Evolutionary conservation across 2,113 vertebrate species (phyloP), one percentile per base, ranked within the genome.

Genomic region (Aegotheles bennettii): DNA sequence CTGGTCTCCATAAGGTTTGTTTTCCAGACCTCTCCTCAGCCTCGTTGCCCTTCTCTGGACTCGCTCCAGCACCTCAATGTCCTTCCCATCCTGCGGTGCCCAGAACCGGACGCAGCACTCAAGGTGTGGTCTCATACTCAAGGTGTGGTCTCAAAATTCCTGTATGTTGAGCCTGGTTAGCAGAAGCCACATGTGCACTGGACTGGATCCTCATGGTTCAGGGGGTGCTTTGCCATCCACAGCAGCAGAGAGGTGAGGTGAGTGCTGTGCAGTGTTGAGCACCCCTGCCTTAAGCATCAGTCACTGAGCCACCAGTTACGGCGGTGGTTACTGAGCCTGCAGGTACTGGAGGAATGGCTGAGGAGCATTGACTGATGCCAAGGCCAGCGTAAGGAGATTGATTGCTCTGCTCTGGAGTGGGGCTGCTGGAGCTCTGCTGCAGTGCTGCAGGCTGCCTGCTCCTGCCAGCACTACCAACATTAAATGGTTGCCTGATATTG

Each of bases 321-420:
- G 82, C 6, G 2, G 51, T 1, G 43, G 50, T 3, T 47, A 7
- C 68, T 28, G 93, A 89, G 68, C 68, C 85, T 90, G 89, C 76
- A 82, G 71, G 21, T 29, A 9, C 24, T 42, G 90, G 13, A 48
- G 83, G 8, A 77, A 24, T 7, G 40, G 63, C 73, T n/a, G 16
- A 40, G 73, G 51, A 61, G 20, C 69, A 56, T 50, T 56, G 95
- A 85, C 54, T 89, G 50, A 51, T 81, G 79, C 50, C 0, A 1
- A 45, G 79, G 75, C 42, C 75, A 92, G 85, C n/a, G n/a, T n/a
- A 54, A 68, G 87, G 84, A 78, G 80, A 95, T 94, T 91, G 91
- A 95, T 94, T 51, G 78, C 45, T 76, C 53, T 91, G 89, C 71
- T 4, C 38, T 17, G 40, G 82, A 61, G 54, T 2, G 5, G 71